Evolutionary conservation across 1,140 invertebrate genomes (phyloP).

Genomic region (Centruroides vittatus): DNA sequence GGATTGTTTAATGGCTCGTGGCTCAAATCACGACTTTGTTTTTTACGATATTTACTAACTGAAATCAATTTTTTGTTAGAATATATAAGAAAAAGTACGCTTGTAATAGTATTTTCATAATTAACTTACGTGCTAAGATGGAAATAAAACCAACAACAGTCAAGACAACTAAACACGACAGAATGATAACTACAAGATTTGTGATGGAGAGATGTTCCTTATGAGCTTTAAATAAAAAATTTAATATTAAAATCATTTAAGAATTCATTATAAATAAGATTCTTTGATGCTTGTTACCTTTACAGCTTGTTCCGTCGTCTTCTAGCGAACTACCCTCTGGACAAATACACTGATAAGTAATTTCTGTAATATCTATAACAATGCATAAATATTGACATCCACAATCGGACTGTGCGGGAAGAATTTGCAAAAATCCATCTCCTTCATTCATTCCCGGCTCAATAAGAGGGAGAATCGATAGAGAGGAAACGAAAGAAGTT

Average conservation of each 20-base stretch:
- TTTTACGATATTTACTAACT: constrained; percentile 2
- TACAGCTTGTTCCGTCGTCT: too few relatives aligned
- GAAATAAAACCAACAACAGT: too few relatives aligned
- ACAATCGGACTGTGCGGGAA: background rate
- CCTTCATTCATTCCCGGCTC: background rate
- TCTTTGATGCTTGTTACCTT: too few relatives aligned
- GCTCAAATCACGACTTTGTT: background rate
- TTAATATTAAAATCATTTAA: too few relatives aligned
- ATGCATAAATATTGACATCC: background rate
- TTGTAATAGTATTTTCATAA: too few relatives aligned
- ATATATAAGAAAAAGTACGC: too few relatives aligned
- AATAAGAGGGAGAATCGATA: background rate
- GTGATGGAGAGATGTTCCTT: background rate
- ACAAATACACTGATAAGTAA: background rate
- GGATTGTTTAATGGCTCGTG: background rate
- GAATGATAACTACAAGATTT: too few relatives aligned
- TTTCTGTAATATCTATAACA: background rate
- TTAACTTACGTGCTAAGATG: too few relatives aligned
- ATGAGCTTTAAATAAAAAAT: too few relatives aligned
- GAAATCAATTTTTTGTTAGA: too few relatives aligned
- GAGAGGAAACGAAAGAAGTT: background rate
- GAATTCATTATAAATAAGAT: too few relatives aligned
- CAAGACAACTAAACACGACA: too few relatives aligned
- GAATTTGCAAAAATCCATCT: background rate
- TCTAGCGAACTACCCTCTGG: background rate